A percentile compares a stretch with the other conserved stretches of the same genome.
Conservation (phyloP, 2,113 vertebrate genomes). For the Hippocampus abdominalis region DNA sequence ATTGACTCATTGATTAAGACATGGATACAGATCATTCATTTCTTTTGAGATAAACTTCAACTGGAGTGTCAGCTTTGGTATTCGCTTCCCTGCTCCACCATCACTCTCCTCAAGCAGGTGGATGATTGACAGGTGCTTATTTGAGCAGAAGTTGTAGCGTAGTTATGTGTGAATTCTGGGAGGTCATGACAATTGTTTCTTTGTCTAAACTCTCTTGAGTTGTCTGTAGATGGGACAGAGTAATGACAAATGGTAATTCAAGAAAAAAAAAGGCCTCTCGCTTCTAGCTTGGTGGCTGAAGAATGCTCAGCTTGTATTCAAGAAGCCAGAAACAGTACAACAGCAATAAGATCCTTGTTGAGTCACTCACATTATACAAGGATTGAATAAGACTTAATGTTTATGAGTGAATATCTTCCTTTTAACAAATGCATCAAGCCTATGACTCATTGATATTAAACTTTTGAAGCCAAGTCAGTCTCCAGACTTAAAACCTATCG, state of each 20-base stretch:
- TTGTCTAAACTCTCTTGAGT: background rate
- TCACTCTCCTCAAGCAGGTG: background rate
- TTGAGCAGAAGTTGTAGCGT: background rate
- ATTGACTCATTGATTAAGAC: background rate
- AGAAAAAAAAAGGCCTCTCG: background rate
- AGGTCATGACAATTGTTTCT: background rate
- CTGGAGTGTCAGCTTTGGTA: background rate
- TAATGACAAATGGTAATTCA: background rate
- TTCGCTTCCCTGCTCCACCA: background rate
- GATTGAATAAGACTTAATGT: constrained; percentile 32
- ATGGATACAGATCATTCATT: background rate
- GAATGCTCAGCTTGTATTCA: constrained; percentile 5
- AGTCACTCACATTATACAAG: constrained; percentile 11
- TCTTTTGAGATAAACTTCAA: background rate
- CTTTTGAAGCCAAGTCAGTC: too few relatives aligned
- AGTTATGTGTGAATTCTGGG: background rate
- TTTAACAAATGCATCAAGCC: background rate
- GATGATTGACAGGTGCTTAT: background rate
- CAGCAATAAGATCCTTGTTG: constrained; percentile 5
- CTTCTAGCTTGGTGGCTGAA: background rate
- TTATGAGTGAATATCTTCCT: constrained; percentile 23
- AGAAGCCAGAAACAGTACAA: constrained; percentile 1
- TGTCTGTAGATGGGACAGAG: background rate
- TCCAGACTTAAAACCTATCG: too few relatives aligned
- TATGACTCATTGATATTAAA: background rate